Base-by-base conservation (phyloP, 1,140 invertebrate species). In the Drosophila malerkotliana region DNA sequence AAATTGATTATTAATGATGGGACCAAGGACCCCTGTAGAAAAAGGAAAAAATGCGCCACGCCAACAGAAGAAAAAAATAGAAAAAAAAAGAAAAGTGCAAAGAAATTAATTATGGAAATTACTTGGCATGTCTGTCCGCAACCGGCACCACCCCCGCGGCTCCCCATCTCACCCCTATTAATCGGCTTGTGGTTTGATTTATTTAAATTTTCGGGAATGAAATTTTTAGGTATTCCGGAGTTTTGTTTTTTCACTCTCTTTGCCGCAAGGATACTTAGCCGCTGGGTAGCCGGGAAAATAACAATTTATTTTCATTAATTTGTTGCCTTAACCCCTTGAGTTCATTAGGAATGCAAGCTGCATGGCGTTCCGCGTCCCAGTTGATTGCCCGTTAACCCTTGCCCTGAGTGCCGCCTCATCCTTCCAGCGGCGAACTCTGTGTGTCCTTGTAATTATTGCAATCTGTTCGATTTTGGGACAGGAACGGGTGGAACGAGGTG, bases 261-360 rank as follows among this genome's bases (percentile, higher is more conserved):
- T 55, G n/a, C 26, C 28, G 8, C 60, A 12, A 44, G 79, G 55
- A 77, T 54, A 73, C 73, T 77, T 66, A 58, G 72, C 52, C 58
- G 66, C 54, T 26, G 10, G 5, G 26, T 28, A 30, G 52, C 41
- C 15, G 54, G 24, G 53, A 59, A 67, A 79, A 90, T 85, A 82
- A 90, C 90, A 91, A 91, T 91, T 91, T 87, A 91, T 91, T 91
- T 91, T 91, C 90, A 91, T 91, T 91, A 91, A 91, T 91, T 91
- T 90, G 82, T 72, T 44, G 77, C 79, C 79, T 63, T 90, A 87
- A 90, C 87, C 87, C 87, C 87, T 90, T 76, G 74, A 71, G 59
- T 85, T 85, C 81, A 85, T 85, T 85, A 85, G 64, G 78, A 85
- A 85, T 85, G 81, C 81, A 84, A 47, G 61, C 55, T 71, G 78